Percentiles rank a stretch among this genome's conserved stretches.
phyloP scores from a whole-genome alignment of 2,113 vertebrate genomes.

The Mungos mungo region DNA sequence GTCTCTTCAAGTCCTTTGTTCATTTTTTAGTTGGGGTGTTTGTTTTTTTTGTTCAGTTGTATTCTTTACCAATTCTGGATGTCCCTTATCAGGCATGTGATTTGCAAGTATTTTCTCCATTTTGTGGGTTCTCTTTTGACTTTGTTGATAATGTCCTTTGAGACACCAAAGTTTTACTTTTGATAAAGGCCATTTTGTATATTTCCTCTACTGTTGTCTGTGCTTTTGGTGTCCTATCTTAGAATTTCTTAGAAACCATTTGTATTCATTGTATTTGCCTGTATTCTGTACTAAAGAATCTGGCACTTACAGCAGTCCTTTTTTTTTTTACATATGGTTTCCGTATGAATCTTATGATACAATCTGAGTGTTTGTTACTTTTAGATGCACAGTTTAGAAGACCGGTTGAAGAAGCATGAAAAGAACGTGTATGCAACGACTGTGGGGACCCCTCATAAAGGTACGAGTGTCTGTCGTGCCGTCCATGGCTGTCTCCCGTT shows the following conservation, averaged over 20 bases:
- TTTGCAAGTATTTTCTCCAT: slow-evolving; percentile 27
- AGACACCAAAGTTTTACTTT: slow-evolving; percentile 6
- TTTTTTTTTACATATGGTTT: neutral
- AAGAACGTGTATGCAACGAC: slow-evolving; percentile 89
- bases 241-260: neutral
- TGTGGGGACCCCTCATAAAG: slow-evolving; percentile 88
- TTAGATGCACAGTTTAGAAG: slow-evolving; percentile 93
- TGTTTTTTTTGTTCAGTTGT: neutral
- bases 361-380: slow-evolving; percentile 62
- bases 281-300: neutral
- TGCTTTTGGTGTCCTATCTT: neutral
- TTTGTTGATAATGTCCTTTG: slow-evolving; percentile 21
- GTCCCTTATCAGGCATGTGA: neutral
- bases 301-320: neutral
- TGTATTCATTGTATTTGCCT: neutral
- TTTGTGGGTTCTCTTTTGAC: neutral
- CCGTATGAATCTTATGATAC: slow-evolving; percentile 39
- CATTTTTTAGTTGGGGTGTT: neutral
- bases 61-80: neutral
- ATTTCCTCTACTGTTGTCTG: neutral
- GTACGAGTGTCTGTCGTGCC: slow-evolving; percentile 76
- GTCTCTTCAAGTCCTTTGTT: neutral
- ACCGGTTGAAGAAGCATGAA: slow-evolving; percentile 90
- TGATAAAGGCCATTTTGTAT: neutral
- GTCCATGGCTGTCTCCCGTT: neutral